A percentile compares a stretch with the other conserved stretches of the same genome.
Evolutionary conservation across 2,888 invertebrate species (phyloP).

Genomic region (Watsonalla cultraria): DNA sequence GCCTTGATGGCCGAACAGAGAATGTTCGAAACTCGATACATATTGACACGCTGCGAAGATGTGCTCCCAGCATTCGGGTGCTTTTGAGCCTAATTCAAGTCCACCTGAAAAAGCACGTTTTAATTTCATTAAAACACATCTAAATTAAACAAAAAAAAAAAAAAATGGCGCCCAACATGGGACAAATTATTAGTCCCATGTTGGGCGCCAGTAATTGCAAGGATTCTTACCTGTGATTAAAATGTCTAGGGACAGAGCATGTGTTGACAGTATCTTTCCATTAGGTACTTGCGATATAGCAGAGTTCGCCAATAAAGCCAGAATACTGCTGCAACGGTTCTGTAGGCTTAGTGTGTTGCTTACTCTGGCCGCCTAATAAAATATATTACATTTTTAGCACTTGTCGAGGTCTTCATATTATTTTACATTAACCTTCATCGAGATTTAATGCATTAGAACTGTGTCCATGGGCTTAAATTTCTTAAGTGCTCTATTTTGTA

Average conservation of each 20-base stretch:
- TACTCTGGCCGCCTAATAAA: constrained; percentile 87
- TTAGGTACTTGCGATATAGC: constrained; percentile 90
- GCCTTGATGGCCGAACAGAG: constrained; percentile 90
- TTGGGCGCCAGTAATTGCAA: no score
- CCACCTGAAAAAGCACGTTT: constrained; percentile 74
- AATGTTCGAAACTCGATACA: constrained; percentile 94
- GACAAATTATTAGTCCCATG: no score
- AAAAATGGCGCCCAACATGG: not conserved
- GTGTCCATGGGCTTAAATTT: no score
- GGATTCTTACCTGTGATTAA: constrained; percentile 81
- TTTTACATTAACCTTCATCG: no score
- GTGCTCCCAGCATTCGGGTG: constrained; percentile 96
- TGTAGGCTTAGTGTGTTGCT: constrained; percentile 94
- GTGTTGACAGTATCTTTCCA: constrained; percentile 89
- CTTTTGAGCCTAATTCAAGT: constrained; percentile 94
- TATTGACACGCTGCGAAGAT: constrained; percentile 96
- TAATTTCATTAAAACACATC: not conserved
- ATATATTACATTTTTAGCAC: not conserved
- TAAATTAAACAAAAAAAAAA: not conserved
- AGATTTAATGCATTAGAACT: no score
- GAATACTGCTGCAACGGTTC: constrained; percentile 93
- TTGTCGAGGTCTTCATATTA: no score
- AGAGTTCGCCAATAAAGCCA: constrained; percentile 91
- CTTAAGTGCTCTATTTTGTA: no score
- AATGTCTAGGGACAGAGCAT: constrained; percentile 95